Evolutionary conservation across 2,888 invertebrate genomes (phyloP).

Genomic region (Mythimna vitellina): DNA sequence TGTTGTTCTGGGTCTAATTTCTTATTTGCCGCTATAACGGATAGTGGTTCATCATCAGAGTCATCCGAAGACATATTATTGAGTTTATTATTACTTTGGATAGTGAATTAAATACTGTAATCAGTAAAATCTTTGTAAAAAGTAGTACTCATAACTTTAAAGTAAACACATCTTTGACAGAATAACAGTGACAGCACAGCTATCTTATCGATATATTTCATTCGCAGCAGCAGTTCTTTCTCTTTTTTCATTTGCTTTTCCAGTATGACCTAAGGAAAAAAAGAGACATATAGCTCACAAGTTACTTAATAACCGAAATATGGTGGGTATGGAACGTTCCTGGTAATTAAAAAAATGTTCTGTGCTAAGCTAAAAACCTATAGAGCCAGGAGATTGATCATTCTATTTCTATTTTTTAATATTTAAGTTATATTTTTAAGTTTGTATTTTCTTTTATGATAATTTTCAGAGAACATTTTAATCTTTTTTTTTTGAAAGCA

Average conservation of each 20-base stretch:
- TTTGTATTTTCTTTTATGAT: background rate
- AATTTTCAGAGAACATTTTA: background rate
- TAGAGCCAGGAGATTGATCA: no score
- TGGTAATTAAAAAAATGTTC: background rate
- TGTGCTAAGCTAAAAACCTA: background rate
- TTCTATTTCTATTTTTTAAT: no score
- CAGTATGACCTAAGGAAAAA: background rate
- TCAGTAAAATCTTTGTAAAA: background rate
- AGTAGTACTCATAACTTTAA: background rate
- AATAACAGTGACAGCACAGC: background rate
- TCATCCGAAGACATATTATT: slow-evolving; percentile 75
- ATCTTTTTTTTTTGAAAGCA: background rate
- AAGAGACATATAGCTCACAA: background rate
- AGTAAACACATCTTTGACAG: background rate
- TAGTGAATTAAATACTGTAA: background rate
- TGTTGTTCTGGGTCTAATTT: slow-evolving; percentile 70
- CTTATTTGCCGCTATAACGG: slow-evolving; percentile 81
- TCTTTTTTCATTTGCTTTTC: background rate
- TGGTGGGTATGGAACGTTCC: background rate
- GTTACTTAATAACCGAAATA: background rate
- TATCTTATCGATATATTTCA: background rate
- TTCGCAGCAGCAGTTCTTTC: background rate
- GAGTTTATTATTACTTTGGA: background rate
- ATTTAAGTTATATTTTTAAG: background rate
- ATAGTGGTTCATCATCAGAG: slow-evolving; percentile 87